Evolutionary conservation across 2,888 invertebrate genomes (phyloP), one percentile per base, ranked within the genome.

Genomic region (Platycnemis pennipes): DNA sequence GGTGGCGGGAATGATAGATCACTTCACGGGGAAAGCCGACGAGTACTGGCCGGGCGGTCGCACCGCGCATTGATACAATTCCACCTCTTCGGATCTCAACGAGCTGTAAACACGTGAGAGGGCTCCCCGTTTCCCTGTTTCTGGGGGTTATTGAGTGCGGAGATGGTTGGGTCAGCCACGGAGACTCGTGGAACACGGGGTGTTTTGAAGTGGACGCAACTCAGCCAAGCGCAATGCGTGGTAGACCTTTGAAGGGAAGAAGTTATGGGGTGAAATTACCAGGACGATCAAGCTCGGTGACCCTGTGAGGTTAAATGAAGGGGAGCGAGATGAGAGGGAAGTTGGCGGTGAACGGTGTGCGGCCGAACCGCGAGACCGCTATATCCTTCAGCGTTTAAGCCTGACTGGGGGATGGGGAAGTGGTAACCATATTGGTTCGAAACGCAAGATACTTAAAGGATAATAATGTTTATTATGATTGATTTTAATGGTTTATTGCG

Each of bases 11-110:
- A n/a, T 19, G 45, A 87, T n/a, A 19, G 87, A n/a, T 87, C 37
- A 77, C 37, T 77, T 26, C 77, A 3, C 87, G 45, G 46, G 87
- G 87, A 22, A 46, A 87, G 13, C 87, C 87, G 26, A 22, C 45
- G 46, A 31, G 87, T 16, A 37, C 63, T n/a, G 63, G n/a, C 77
- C 31, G 7, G 22, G 63, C 63, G 63, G n/a, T 37, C 31, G 7
- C 26, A n/a, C 63, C 42, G 13, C 26, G 45, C 45, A 87, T 87
- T 87, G 87, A 87, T 87, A 46, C 87, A 46, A 87, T 87, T 44
- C n/a, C 44, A 87, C 77, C 77, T 77, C 77, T 77, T n/a, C 87
- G 87, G 87, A 87, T 87, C 26, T 46, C 87, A 37, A 77, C 77
- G 77, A 77, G 77, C 77, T 77, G 77, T 77, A 37, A 77, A 77